Conservation (phyloP, 2,113 vertebrate species). For the Marmota monax region DNA sequence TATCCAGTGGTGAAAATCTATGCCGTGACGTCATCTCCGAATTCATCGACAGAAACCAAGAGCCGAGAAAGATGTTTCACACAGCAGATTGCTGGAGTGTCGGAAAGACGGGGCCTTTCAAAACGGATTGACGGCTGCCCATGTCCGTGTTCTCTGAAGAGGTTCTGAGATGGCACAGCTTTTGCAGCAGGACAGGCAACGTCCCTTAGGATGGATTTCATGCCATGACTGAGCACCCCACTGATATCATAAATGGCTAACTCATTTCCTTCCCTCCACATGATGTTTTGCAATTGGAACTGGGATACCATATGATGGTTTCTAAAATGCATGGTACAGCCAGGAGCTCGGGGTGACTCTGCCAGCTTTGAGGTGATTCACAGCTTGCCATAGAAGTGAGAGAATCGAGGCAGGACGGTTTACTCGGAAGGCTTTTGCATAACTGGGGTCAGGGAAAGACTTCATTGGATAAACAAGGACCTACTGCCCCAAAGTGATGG, state of each 20-base stretch:
- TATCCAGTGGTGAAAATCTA: neutral
- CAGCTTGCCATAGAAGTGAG: neutral
- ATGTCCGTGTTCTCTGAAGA: neutral
- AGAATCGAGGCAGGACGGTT: neutral
- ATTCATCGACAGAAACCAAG: constrained; percentile 42
- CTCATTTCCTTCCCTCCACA: neutral
- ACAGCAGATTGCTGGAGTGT: fast-evolving
- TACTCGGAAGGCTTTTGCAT: neutral
- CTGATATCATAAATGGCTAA: neutral
- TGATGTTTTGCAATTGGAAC: neutral
- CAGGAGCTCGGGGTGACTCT: neutral
- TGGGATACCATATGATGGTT: constrained; percentile 49
- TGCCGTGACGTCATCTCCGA: neutral
- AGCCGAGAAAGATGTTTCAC: fast-evolving
- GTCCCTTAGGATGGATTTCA: constrained; percentile 12
- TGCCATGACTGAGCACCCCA: constrained; percentile 18
- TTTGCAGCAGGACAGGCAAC: neutral
- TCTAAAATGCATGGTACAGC: constrained; percentile 52
- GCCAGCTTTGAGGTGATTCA: neutral
- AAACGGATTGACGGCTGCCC: neutral
- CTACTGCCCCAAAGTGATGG: neutral
- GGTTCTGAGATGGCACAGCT: neutral
- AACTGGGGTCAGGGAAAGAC: neutral
- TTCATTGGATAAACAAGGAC: constrained; percentile 17
- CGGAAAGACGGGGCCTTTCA: neutral